phyloP scores from a whole-genome alignment of 2,113 vertebrate genomes.

The Burhinus bistriatus region DNA sequence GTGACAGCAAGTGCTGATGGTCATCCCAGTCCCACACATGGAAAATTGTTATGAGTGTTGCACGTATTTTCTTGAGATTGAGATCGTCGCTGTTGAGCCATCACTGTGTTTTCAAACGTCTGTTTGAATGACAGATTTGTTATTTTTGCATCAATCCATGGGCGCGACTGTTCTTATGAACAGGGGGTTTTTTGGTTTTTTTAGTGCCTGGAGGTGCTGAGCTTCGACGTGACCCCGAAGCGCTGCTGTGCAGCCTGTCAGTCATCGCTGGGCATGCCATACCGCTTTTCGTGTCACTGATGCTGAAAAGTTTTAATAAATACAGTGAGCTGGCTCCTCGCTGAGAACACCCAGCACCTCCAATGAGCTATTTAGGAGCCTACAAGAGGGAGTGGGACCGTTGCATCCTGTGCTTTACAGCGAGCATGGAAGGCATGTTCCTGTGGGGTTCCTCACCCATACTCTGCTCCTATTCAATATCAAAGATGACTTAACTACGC shows the following conservation, averaged over 20 bases:
- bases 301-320: neutral
- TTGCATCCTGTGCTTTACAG: neutral
- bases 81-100: neutral
- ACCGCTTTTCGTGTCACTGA: neutral
- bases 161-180: neutral
- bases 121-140: constrained; percentile 33
- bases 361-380: neutral
- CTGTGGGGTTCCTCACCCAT: neutral
- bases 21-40: neutral
- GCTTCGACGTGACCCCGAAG: neutral
- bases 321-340: neutral
- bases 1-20: neutral
- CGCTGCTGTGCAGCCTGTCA: neutral
- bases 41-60: neutral
- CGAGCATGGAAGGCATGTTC: neutral
- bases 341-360: neutral
- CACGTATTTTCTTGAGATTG: neutral
- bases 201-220: neutral
- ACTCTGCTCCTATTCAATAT: neutral
- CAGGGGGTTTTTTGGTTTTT: neutral
- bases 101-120: neutral
- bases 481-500: neutral
- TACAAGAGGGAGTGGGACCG: accelerated
- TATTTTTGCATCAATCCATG: constrained; percentile 7
- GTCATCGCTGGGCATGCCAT: accelerated